Evolutionary conservation across 2,797 vertebrate species (phyloP).

Genomic region (Dermochelys coriacea): DNA sequence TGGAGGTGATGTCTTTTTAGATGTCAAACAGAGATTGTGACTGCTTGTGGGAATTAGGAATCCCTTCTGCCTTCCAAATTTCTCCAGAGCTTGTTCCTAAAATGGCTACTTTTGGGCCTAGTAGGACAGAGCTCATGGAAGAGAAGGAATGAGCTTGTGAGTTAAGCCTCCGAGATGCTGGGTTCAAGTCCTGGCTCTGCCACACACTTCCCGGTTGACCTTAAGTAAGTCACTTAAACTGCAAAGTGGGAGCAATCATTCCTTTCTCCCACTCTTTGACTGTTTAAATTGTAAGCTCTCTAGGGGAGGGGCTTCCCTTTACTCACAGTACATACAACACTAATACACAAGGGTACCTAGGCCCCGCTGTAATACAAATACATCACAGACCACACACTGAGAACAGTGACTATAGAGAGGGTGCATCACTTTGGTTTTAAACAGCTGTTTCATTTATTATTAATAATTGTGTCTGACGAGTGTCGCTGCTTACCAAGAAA

Average conservation of each 20-base stretch:
- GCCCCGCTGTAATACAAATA: not conserved
- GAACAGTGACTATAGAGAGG: not conserved
- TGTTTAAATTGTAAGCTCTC: not conserved
- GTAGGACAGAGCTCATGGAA: not conserved
- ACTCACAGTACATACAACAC: not conserved
- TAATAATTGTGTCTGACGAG: not conserved
- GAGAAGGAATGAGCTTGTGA: not conserved
- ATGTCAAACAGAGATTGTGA: not conserved
- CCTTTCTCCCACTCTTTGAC: not conserved
- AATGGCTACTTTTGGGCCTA: not conserved
- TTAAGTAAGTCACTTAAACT: not conserved
- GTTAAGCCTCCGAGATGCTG: not conserved
- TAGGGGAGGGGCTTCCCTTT: not conserved
- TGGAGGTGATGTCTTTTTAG: not conserved
- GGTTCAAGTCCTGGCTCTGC: not conserved
- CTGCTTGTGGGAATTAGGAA: not conserved
- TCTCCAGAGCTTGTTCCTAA: not conserved
- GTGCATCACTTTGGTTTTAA: not conserved
- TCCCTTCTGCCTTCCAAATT: not conserved
- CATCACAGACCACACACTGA: not conserved
- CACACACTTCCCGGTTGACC: not conserved
- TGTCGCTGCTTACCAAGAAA: not conserved
- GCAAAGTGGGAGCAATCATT: not conserved
- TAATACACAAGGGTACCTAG: not conserved
- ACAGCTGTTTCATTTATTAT: not conserved